phyloP scores from a whole-genome alignment of 2,888 invertebrate genomes.

The Copidosoma aretas region DNA sequence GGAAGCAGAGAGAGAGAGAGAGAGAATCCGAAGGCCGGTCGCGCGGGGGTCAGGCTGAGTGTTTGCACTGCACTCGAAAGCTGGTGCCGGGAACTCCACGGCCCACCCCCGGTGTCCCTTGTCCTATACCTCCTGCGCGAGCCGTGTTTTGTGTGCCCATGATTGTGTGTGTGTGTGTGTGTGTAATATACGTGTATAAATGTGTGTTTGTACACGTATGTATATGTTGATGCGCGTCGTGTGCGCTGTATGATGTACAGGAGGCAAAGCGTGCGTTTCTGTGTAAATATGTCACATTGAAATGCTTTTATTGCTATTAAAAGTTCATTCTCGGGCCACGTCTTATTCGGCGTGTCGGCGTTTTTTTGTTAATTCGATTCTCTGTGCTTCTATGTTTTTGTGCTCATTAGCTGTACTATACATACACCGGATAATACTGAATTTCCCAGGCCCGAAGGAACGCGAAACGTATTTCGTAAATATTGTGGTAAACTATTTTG shows the following conservation, averaged over 20 bases:
- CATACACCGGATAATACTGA: too few relatives aligned
- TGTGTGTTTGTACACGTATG: too few relatives aligned
- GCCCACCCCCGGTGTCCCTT: neutral
- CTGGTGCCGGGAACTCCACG: constrained; percentile 49
- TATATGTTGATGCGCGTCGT: neutral
- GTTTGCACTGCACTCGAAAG: constrained; percentile 63
- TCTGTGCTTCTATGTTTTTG: too few relatives aligned
- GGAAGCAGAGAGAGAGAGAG: neutral
- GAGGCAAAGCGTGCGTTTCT: neutral
- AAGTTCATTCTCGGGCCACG: neutral
- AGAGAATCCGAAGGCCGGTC: constrained; percentile 21
- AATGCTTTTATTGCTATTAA: constrained; percentile 10
- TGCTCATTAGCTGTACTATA: too few relatives aligned
- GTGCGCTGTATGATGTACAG: too few relatives aligned
- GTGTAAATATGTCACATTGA: neutral
- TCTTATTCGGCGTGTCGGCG: neutral
- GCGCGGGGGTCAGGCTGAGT: constrained; percentile 54
- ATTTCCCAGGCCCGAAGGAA: too few relatives aligned
- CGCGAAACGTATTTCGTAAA: too few relatives aligned
- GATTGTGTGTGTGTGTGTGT: too few relatives aligned
- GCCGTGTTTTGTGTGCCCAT: too few relatives aligned
- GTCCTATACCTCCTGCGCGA: neutral
- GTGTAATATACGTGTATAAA: too few relatives aligned
- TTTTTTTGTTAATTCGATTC: too few relatives aligned
- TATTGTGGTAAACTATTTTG: too few relatives aligned